A percentile compares a stretch with the other conserved stretches of the same genome.
Evolutionary conservation across 2,888 invertebrate species (phyloP).

Genomic region (Drosophila kanekoi): DNA sequence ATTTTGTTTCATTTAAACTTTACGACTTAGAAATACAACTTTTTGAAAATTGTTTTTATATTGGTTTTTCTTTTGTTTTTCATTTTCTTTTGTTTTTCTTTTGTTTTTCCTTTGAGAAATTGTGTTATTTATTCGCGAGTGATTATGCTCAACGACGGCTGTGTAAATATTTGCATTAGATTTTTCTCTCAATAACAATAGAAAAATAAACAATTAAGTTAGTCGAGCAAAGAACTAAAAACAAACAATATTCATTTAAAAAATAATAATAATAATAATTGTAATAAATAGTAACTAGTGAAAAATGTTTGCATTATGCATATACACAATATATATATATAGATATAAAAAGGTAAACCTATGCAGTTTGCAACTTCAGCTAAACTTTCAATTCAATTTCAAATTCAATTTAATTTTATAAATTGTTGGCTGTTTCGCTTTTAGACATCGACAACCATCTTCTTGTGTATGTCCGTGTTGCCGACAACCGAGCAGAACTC

Average conservation of each 20-base stretch:
- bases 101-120: conserved; percentile 50
- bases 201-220: conserved; percentile 19
- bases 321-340: conserved; percentile 30
- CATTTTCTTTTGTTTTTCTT: conserved; percentile 25
- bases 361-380: conserved; percentile 27
- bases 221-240: conserved; percentile 26
- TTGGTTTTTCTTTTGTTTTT: conserved; percentile 31
- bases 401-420: background rate
- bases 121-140: conserved; percentile 54
- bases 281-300: conserved; percentile 64
- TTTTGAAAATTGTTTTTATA: conserved; percentile 50
- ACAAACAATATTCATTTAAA: conserved; percentile 10
- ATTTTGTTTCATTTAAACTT: conserved; percentile 30
- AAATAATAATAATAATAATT: background rate
- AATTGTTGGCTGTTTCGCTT: too few relatives aligned
- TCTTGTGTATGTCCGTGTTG: conserved; percentile 99
- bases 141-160: too few relatives aligned
- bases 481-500: conserved; percentile 99
- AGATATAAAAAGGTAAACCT: conserved; percentile 52
- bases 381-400: background rate
- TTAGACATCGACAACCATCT: conserved; percentile 99
- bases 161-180: too few relatives aligned
- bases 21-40: conserved; percentile 60
- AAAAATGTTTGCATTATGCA: conserved; percentile 46
- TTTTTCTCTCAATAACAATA: conserved; percentile 25